A percentile compares a stretch with the other conserved stretches of the same genome.
phyloP scores from a whole-genome alignment of 2,888 invertebrate species.

The Hyposoter dolosus region DNA sequence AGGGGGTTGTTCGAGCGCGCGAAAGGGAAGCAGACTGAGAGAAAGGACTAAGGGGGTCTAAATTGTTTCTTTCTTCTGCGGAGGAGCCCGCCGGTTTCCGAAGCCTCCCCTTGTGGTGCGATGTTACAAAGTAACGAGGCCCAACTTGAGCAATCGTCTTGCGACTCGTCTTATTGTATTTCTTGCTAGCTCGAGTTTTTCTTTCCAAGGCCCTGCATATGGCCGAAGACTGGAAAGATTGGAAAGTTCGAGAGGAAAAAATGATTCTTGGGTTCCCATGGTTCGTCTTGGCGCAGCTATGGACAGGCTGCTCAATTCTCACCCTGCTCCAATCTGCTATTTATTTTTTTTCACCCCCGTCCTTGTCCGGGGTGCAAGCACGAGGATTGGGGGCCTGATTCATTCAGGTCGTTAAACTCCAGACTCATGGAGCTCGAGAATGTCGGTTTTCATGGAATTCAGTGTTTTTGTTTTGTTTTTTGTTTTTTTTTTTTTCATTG shows the following conservation, averaged over 20 bases:
- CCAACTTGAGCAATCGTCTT: slow-evolving; percentile 29
- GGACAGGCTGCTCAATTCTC: slow-evolving; percentile 27
- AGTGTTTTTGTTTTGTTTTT: no score
- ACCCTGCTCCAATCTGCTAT: not conserved
- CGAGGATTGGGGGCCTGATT: not conserved
- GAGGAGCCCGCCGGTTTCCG: not conserved
- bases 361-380: not conserved
- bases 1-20: slow-evolving; percentile 23
- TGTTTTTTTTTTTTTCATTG: not conserved
- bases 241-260: slow-evolving; percentile 9
- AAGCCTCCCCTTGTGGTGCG: slow-evolving; percentile 20
- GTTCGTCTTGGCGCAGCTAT: slow-evolving; percentile 60
- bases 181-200: slow-evolving; percentile 30
- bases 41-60: slow-evolving; percentile 49
- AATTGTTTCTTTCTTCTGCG: slow-evolving; percentile 32
- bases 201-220: not conserved
- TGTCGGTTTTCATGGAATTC: not conserved
- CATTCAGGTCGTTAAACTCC: no score
- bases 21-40: slow-evolving; percentile 24
- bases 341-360: slow-evolving; percentile 3
- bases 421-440: not conserved
- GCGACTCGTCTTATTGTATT: slow-evolving; percentile 35
- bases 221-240: slow-evolving; percentile 44
- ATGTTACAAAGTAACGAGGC: slow-evolving; percentile 54
- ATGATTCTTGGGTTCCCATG: slow-evolving; percentile 58